Evolutionary conservation across 2,113 vertebrate genomes (phyloP), one percentile per base, ranked within the genome.

Genomic region (rat (Rattus norvegicus)): DNA sequence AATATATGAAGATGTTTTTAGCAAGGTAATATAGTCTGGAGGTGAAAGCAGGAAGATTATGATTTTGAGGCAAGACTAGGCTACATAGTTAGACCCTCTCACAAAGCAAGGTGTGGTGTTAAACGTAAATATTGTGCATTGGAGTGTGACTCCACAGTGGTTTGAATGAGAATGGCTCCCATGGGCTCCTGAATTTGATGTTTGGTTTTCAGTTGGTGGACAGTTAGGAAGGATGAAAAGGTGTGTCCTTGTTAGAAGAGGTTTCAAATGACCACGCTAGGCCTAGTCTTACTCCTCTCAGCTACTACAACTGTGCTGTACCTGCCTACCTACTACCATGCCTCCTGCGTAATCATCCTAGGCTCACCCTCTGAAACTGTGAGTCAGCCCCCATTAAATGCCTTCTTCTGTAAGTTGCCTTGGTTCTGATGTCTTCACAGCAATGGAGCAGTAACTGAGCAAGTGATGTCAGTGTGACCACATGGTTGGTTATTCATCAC

Each of bases 1-100:
- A 79, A 56, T 49, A 86, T 5, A 83, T 81, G n/a, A 92, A 30
- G 28, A 87, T 92, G 56, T 87, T 97, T 90, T 61, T 95, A 85
- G 43, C 28, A 86, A 20, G 83, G 43, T 67, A 47, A 61, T 47
- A 65, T 47, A 85, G 30, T 85, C 14, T 30, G 13, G 39, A 67
- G 16, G 61, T 20, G 39, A 43, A 43, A 13, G 59, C 81, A 63
- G 22, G 59, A 84, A 39, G 30, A 4, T 63, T 43, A 63, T 84
- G 59, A 63, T 12, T 80, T 83, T 80, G 61, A 67, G 61, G 9
- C 61, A 67, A 67, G 61, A 43, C 61, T 85, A 26, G 26, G 59
- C 59, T 28, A 47, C 1, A 28, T 10, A 47, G 14, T 65, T 39
- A 86, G 39, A 47, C 4, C 16, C 16, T 67, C 39, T 65, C 61